A percentile compares a stretch with the other conserved stretches of the same genome.
These are phyloP conservation scores for Tipula vernalis DNA, from an alignment of 2,888 invertebrate species.

Conservation along the genomic window DNA sequence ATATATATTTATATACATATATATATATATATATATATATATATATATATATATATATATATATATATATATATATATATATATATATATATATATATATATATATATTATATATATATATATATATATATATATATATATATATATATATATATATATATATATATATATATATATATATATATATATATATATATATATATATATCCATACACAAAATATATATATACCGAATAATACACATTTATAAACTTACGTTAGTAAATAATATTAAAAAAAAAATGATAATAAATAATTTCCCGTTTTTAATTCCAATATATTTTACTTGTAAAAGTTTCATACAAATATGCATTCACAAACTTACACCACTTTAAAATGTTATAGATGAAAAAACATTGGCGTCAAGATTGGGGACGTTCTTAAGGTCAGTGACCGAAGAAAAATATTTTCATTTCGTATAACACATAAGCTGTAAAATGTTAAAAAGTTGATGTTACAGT, in stretches of 20 bases:
- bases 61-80: neutral
- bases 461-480: neutral
- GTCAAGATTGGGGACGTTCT: conserved; percentile 10
- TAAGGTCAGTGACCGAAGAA: conserved; percentile 6
- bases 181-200: too few relatives aligned
- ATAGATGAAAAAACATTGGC: conserved; percentile 4
- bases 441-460: neutral
- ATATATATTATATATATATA: too few relatives aligned
- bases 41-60: too few relatives aligned
- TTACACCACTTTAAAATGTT: neutral
- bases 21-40: too few relatives aligned
- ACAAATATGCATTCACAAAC: neutral
- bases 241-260: neutral
- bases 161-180: too few relatives aligned
- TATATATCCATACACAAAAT: too few relatives aligned
- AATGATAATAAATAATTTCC: neutral
- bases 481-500: neutral
- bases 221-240: neutral
- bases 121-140: too few relatives aligned
- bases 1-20: too few relatives aligned
- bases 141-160: too few relatives aligned
- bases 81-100: too few relatives aligned
- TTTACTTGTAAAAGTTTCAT: neutral
- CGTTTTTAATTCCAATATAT: neutral
- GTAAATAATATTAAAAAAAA: neutral